Percentiles rank a stretch among this genome's conserved stretches.
Evolutionary conservation across 2,797 vertebrate species (phyloP).

Genomic region (Neostethus bicornis): DNA sequence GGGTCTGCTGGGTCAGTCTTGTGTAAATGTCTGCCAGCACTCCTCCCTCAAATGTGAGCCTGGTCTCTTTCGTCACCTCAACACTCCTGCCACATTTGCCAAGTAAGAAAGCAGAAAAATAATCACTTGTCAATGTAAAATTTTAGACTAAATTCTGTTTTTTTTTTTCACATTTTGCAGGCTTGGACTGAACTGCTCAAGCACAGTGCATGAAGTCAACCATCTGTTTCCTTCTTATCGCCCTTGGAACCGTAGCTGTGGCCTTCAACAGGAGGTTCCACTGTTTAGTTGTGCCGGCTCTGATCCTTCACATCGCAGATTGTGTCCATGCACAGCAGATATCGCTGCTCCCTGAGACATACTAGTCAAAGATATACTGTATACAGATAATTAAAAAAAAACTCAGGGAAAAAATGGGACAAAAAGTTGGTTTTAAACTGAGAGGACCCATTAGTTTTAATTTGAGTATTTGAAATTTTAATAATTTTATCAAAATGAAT

Average conservation of each 20-base stretch:
- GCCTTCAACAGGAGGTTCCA: conserved; percentile 72
- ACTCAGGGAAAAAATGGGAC: conserved; percentile 27
- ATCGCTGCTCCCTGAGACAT: conserved; percentile 57
- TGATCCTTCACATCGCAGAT: conserved; percentile 64
- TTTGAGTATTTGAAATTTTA: too few species aligned
- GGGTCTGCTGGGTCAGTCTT: conserved; percentile 72
- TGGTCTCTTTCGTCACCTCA: conserved; percentile 74
- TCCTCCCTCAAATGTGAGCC: conserved; percentile 74
- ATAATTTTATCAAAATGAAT: too few species aligned
- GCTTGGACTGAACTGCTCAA: conserved; percentile 68
- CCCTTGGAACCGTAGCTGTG: conserved; percentile 74
- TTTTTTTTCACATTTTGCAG: conserved; percentile 45
- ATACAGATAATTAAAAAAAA: neutral
- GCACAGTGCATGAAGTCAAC: conserved; percentile 55
- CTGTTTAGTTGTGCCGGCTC: conserved; percentile 79
- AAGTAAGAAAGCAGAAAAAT: conserved; percentile 56
- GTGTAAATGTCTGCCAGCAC: conserved; percentile 61
- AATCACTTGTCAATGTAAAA: neutral
- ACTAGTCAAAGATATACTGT: conserved; percentile 37
- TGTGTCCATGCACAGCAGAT: conserved; percentile 78
- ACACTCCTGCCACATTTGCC: conserved; percentile 62
- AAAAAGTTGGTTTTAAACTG: conserved; percentile 37
- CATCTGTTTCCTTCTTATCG: conserved; percentile 77
- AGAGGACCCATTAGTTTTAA: conserved; percentile 19
- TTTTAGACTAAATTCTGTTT: neutral